Base-by-base conservation (phyloP, 2,113 vertebrate genomes). In the Archocentrus centrarchus region DNA sequence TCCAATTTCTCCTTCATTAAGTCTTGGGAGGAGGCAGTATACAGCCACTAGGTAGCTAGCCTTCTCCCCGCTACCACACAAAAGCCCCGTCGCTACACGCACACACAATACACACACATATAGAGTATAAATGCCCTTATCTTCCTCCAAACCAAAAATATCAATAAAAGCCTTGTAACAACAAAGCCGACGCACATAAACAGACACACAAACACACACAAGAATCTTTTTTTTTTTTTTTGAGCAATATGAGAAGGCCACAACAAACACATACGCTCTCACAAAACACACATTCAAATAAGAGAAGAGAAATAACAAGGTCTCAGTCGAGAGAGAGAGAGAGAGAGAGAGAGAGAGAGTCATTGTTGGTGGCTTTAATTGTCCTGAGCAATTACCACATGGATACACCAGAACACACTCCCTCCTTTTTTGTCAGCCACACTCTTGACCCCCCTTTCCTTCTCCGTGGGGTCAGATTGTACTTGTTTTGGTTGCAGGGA, bases 1-100 rank as follows among this genome's bases (percentile, higher is more conserved):
- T 91, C 89, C 84, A 89, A 89, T 93, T 92, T 88, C 80, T 88
- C 86, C 87, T 87, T 92, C 85, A 87, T 93, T 91, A 92, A 61
- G 75, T 76, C 60, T 9, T 30, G 47, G 79, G 63, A 86, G 81
- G 62, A 86, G 47, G 88, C 64, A 60, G 76, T 77, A 62, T 66
- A 81, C 64, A 87, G 82, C 86, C 44, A 61, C 76, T 77, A 86
- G 59, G 81, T 82, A 84, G 79, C 62, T 75, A 59, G 47, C 66
- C 58, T 55, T 64, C 39, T 80, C 60, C 24, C 50, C 59, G 61
- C 60, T 35, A 55, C 24, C 62, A 73, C 58, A 81, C 80, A 85
- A 59, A 79, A 70, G 64, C 41, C 41, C 30, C 64, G 22, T 50
- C 1, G 15, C 41, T 27, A 66, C 39, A 73, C 59, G 57, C 63